Evolutionary conservation across 2,888 invertebrate genomes (phyloP), one percentile per base, ranked within the genome.

Genomic region (Philereme transversata): DNA sequence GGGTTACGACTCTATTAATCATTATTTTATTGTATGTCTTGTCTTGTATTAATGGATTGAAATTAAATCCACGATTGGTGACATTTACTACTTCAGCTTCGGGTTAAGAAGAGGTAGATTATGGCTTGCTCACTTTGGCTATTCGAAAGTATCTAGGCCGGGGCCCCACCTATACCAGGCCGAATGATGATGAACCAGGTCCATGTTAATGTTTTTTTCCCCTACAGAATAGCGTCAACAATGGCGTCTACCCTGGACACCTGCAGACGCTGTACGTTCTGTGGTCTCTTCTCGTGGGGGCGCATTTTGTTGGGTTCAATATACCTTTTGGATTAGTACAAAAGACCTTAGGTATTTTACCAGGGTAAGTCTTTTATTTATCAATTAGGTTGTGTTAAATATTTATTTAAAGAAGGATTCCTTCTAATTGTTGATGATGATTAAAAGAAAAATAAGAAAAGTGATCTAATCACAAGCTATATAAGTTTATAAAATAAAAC

Each of bases 201-300:
- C 22, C 11, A 45, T 3, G 35, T 35, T 22, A 22, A 4, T 38
- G 3, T 57, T 52, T 66, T 46, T 57, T 67, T 22, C 22, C 22
- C 22, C 41, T 9, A 75, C 93, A 99, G 98, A 99, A 99, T 85
- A 97, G 97, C 82, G 93, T 99, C 65, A 96, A 97, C 82, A 98
- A 98, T 93, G 99, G 99, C 47, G 97, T 99, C 10, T 99, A 98
- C 83, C 99, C 99, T 38, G 99, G 98, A 0, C 98, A 98, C 67
- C 94, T 98, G 72, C 96, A 96, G 82, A 98, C 98, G 54, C 93
- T 99, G 61, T 96, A 97, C 93, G 93, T 98, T 45, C 95, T 97
- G 36, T 95, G 97, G 82, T 95, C 95, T 7, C 83, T 97, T 41
- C 95, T 98, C 6, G 94, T 96, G 57, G 96, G 95, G 1, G 92